phyloP scores from a whole-genome alignment of 2,888 invertebrate genomes.

The Ptychoptera contaminata region DNA sequence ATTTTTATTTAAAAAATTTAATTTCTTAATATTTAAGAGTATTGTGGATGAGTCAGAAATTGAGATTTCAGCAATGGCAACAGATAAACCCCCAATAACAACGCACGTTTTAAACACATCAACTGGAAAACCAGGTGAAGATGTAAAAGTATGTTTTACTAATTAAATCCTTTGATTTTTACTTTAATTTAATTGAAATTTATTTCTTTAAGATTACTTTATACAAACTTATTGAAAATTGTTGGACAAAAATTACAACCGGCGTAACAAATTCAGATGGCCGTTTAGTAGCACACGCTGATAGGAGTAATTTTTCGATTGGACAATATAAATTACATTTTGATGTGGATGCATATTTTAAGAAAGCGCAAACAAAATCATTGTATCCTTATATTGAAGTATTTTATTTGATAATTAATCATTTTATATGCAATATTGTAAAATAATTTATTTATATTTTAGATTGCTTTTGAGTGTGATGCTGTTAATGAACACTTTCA shows the following conservation, averaged over 20 bases:
- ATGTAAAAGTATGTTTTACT: constrained; percentile 37
- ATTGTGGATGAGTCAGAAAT: no score
- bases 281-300: constrained; percentile 44
- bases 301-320: constrained; percentile 38
- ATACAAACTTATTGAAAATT: constrained; percentile 44
- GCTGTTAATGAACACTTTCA: constrained; percentile 51
- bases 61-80: constrained; percentile 3
- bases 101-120: constrained; percentile 62
- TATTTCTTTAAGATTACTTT: constrained; percentile 31
- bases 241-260: constrained; percentile 52
- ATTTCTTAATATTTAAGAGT: no score
- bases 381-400: constrained; percentile 61
- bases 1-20: no score
- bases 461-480: constrained; percentile 55
- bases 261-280: constrained; percentile 49
- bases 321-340: constrained; percentile 63
- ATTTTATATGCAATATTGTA: not conserved
- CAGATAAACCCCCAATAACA: constrained; percentile 41
- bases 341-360: constrained; percentile 56
- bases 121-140: constrained; percentile 47
- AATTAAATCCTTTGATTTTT: not conserved
- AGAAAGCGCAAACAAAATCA: constrained; percentile 38
- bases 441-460: constrained; percentile 17
- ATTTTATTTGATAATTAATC: constrained; percentile 22
- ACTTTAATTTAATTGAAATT: not conserved